Evolutionary conservation across 2,797 vertebrate species (phyloP).

Genomic region (Esox masquinongy): DNA sequence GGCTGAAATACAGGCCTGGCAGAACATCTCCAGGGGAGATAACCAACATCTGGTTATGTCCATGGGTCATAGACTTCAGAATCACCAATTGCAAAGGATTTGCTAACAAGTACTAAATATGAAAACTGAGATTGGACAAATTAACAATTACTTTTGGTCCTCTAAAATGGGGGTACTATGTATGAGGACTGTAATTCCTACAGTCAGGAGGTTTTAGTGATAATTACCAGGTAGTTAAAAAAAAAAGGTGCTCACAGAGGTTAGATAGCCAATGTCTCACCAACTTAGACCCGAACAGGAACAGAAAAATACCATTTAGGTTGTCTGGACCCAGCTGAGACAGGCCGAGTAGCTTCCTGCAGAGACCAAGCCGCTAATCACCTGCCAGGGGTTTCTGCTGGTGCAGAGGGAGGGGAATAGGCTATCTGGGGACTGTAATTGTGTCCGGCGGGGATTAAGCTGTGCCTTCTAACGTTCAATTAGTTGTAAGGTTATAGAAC

Average conservation of each 20-base stretch:
- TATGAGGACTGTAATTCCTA: no score
- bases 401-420: not conserved
- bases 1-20: no score
- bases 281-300: constrained; percentile 51
- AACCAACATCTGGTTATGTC: no score
- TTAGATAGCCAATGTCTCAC: constrained; percentile 30
- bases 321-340: constrained; percentile 7
- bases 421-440: constrained; percentile 16
- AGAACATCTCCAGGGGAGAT: no score
- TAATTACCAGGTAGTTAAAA: no score
- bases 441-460: not conserved
- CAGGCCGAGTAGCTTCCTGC: not conserved
- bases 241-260: no score
- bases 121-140: not conserved
- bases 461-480: not conserved
- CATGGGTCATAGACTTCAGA: no score
- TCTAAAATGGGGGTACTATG: no score
- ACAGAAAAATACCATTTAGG: constrained; percentile 15
- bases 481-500: not conserved
- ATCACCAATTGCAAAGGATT: no score
- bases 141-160: no score
- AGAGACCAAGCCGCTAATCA: constrained; percentile 19
- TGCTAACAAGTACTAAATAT: no score
- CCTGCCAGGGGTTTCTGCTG: not conserved
- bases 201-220: no score